Evolutionary conservation across 2,888 invertebrate genomes (phyloP), one percentile per base, ranked within the genome.

Genomic region (Serripes groenlandicus): DNA sequence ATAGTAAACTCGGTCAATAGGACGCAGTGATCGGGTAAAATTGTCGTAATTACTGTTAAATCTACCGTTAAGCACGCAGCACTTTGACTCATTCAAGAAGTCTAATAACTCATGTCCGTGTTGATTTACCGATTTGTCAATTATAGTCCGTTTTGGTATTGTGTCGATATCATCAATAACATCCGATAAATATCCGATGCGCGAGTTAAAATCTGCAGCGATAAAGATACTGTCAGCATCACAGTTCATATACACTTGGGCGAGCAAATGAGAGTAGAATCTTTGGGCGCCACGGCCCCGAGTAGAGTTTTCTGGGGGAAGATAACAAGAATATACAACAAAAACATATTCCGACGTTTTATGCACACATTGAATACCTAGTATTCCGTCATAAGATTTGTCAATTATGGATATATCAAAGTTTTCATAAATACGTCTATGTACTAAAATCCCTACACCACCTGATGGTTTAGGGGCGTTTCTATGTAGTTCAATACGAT

Each of bases 381-480:
- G 32, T 23, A 68, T 68, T 15, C 68, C 68, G 15, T 68, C 68
- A 18, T 23, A 23, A 21, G 34, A 42, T 37, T 37, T 68, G 28
- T 68, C 68, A 15, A 37, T 18, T 3, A 68, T 37, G 3, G 37
- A n/a, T 1, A 68, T 28, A 68, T 5, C 23, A 42, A 26, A 68
- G n/a, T 11, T 26, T 2, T 18, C 26, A 15, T 18, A n/a, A 11
- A 68, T 18, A 18, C 42, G 23, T 9, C 3, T 23, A 26, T 68
- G 37, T 37, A 68, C 28, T 4, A 68, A 42, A 68, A 68, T 42
- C 23, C 68, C 68, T 18, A 68, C 68, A 3, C 68, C 68, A 23
- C 68, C 68, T 2, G 68, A 68, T n/a, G n/a, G n/a, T n/a, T n/a
- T n/a, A n/a, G n/a, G n/a, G n/a, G n/a, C n/a, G n/a, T n/a, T n/a